Evolutionary conservation across 2,888 invertebrate genomes (phyloP).

Genomic region (Zele albiditarsus): DNA sequence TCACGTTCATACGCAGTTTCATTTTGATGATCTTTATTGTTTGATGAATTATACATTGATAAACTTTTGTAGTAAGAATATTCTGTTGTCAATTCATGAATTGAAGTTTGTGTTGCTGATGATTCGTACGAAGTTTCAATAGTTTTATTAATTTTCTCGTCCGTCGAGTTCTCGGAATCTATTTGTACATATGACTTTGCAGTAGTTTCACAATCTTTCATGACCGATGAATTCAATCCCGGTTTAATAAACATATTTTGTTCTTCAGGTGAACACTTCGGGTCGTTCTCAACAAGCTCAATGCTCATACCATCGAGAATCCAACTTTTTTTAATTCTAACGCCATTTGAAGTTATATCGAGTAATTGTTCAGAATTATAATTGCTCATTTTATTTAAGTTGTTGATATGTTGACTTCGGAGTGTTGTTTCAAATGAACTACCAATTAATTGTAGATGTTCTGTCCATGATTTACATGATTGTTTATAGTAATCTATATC

Average conservation of each 20-base stretch:
- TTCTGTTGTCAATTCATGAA: not conserved
- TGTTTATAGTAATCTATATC: not conserved
- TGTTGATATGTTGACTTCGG: not conserved
- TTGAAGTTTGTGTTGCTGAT: not conserved
- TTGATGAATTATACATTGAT: slow-evolving; percentile 7
- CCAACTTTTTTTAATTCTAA: slow-evolving; percentile 15
- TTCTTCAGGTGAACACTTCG: too few species aligned
- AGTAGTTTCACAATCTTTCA: not conserved
- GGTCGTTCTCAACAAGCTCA: not conserved
- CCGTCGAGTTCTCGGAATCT: not conserved
- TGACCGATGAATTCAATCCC: not conserved
- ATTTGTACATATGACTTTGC: not conserved
- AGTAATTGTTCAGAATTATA: not conserved
- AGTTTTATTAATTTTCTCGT: not conserved
- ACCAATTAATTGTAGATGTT: slow-evolving; percentile 18
- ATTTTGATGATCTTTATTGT: not conserved
- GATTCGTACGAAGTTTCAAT: not conserved
- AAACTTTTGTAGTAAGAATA: not conserved
- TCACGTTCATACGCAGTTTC: slow-evolving; percentile 45
- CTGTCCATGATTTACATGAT: not conserved
- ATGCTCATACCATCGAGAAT: slow-evolving; percentile 32
- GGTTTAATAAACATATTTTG: not conserved
- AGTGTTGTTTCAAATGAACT: slow-evolving; percentile 36
- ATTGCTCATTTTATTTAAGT: not conserved
- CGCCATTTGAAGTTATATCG: not conserved